A percentile compares a stretch with the other conserved stretches of the same genome.
These are phyloP conservation scores for Erythrocercus mccallii DNA, from an alignment of 2,113 vertebrate genomes.

Conservation along the genomic window DNA sequence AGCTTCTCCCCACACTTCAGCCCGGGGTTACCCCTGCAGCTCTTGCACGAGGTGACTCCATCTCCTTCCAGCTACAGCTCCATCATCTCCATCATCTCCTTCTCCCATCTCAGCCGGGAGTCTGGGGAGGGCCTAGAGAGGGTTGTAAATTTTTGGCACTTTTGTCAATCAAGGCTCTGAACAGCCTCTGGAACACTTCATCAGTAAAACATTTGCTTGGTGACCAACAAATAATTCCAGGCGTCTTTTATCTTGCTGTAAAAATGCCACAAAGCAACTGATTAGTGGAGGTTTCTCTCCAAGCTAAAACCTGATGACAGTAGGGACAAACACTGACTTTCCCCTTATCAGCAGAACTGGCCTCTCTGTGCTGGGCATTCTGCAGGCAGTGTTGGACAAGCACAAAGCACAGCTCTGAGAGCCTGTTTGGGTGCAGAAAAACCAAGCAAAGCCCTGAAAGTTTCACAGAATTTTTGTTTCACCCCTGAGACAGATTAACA, in stretches of 20 bases:
- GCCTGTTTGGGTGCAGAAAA: background rate
- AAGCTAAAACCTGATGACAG: background rate
- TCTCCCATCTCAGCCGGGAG: background rate
- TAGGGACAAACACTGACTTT: background rate
- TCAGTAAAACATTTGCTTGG: background rate
- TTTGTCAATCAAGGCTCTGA: background rate
- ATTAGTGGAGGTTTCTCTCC: background rate
- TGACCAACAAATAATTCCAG: background rate
- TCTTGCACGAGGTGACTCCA: background rate
- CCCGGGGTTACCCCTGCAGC: background rate
- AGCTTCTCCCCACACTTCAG: background rate
- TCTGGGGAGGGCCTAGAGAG: background rate
- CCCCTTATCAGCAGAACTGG: background rate
- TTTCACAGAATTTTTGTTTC: background rate
- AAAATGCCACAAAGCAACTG: background rate
- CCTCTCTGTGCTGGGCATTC: background rate
- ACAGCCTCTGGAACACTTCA: background rate
- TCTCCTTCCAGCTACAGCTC: background rate
- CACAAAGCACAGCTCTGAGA: background rate
- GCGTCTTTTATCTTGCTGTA: background rate
- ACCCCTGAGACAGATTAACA: background rate
- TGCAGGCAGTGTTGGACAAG: background rate
- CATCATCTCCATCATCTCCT: background rate
- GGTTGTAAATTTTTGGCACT: background rate
- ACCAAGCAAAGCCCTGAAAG: background rate